Evolutionary conservation across 2,113 vertebrate genomes (phyloP).

Genomic region (Cathartes aura): DNA sequence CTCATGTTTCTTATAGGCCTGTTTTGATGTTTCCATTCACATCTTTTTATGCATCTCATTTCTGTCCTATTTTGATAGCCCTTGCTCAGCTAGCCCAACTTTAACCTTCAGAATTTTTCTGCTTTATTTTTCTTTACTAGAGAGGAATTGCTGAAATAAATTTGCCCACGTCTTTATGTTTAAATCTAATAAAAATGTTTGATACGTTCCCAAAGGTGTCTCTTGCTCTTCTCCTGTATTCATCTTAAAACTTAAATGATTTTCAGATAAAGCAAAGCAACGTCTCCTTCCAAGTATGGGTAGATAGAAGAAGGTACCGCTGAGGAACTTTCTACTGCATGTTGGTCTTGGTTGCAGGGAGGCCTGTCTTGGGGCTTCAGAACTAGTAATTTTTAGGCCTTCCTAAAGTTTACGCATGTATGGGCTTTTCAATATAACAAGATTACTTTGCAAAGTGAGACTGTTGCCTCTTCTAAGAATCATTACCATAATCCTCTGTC

Average conservation of each 20-base stretch:
- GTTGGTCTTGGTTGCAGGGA: background rate
- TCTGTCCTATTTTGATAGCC: background rate
- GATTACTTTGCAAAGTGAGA: background rate
- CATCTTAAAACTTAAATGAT: background rate
- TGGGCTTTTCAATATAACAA: background rate
- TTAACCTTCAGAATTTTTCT: background rate
- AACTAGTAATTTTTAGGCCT: background rate
- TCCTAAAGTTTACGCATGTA: background rate
- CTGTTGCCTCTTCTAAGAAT: background rate
- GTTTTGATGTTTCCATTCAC: background rate
- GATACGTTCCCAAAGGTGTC: background rate
- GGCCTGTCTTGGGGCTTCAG: background rate
- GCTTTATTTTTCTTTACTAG: background rate
- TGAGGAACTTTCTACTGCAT: background rate
- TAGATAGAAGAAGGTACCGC: background rate
- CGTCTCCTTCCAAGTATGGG: background rate
- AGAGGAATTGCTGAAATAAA: background rate
- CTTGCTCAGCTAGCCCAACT: background rate
- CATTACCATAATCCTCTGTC: fast-evolving
- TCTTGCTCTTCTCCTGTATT: background rate
- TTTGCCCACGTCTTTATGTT: background rate
- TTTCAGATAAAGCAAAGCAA: background rate
- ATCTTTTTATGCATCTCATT: fast-evolving
- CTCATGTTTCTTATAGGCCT: background rate
- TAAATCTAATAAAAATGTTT: background rate